Base-by-base conservation (phyloP, 2,888 invertebrate genomes). In the Elegia similella region DNA sequence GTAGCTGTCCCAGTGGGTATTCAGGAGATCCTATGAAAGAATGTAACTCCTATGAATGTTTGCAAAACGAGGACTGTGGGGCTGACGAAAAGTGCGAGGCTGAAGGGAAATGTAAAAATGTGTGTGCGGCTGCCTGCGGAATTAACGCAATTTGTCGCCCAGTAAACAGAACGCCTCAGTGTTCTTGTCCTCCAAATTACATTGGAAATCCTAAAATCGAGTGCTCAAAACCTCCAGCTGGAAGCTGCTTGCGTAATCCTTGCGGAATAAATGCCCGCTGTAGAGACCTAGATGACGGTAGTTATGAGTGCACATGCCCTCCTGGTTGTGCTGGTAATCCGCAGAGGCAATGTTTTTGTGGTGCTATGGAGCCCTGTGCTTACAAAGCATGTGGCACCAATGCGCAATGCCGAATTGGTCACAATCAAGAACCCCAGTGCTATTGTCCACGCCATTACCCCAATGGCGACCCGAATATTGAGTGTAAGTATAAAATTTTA, bases 251-350 rank as follows among this genome's bases (percentile, higher is more conserved):
- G 17, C 94, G 94, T 60, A 96, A 96, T 80, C 96, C 97, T 0
- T 98, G 98, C 73, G 98, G 98, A 7, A 92, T 94, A 17, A 97
- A 97, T 78, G 95, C 97, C 0, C 94, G 94, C 67, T 98, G 98
- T 75, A 93, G 94, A 58, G 96, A 97, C 80, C 89, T 95, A 47
- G 92, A 94, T 15, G 92, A 93, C 32, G 94, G 94, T n/a, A 95
- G 95, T 59, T 96, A 94, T 75, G 96, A 96, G 76, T 98, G 98
- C 75, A 94, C 93, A 42, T 98, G 98, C 76, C 93, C 94, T 61
- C 93, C 95, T 6, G 95, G 95, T 58, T 97, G 97, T 78, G 93
- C 94, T 55, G 97, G 97, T 0, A 96, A 97, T 86, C 95, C 97
- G 15, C 94, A 95, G 74, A 93, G 93, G 65, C 96, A 96, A 60